A percentile compares a stretch with the other conserved stretches of the same genome.
Evolutionary conservation across 2,113 vertebrate species (phyloP).

Genomic region (Planiliza haematocheilus): DNA sequence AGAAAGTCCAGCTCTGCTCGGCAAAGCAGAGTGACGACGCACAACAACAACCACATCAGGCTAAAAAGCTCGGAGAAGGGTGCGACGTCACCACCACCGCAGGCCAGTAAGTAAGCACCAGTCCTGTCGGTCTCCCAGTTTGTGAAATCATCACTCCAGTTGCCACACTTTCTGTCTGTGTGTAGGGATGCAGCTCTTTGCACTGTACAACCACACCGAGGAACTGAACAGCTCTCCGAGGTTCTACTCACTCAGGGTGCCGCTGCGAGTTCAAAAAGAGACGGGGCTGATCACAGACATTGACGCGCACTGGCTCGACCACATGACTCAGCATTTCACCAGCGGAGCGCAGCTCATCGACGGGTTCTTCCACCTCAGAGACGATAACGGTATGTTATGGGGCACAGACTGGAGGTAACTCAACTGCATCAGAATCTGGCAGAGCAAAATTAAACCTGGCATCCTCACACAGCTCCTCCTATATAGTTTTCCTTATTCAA

Average conservation of each 20-base stretch:
- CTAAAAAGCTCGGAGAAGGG: conserved; percentile 52
- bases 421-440: too few relatives aligned
- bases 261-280: conserved; percentile 89
- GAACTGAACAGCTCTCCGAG: conserved; percentile 80
- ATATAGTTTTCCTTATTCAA: too few relatives aligned
- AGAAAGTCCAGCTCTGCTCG: conserved; percentile 26
- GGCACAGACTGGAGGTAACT: too few relatives aligned
- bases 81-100: conserved; percentile 27
- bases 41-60: conserved; percentile 76
- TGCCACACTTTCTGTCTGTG: not conserved
- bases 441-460: too few relatives aligned
- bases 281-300: conserved; percentile 87
- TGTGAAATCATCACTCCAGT: not conserved
- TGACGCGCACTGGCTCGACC: conserved; percentile 94
- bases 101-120: conserved; percentile 64
- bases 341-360: conserved; percentile 91
- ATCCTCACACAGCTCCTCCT: too few relatives aligned
- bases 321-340: conserved; percentile 97
- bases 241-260: conserved; percentile 92
- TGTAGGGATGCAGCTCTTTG: conserved; percentile 90
- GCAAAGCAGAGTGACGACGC: conserved; percentile 41
- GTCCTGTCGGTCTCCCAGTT: conserved; percentile 12
- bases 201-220: conserved; percentile 92
- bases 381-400: conserved; percentile 81
- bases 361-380: conserved; percentile 88